Percentiles rank a stretch among this genome's conserved stretches.
phyloP scores from a whole-genome alignment of 1,140 invertebrate genomes.

The Papilio dardanus region DNA sequence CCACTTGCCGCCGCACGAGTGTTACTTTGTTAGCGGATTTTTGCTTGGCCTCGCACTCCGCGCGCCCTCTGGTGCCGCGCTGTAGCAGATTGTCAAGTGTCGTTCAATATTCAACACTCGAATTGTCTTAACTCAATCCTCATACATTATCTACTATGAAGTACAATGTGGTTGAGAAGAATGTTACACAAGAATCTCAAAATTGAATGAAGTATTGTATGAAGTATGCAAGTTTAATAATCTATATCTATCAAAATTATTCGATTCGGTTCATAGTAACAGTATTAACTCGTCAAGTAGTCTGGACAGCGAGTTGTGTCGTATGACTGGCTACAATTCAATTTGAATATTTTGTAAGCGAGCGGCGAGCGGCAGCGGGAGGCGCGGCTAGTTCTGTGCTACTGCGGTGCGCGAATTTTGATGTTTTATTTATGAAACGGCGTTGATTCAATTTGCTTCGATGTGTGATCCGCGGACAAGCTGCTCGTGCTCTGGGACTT shows the following conservation, averaged over 20 bases:
- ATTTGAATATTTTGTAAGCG: conserved; percentile 75
- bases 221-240: background rate
- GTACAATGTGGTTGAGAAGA: background rate
- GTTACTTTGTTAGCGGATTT: conserved; percentile 77
- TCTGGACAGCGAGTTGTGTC: conserved; percentile 49
- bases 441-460: conserved; percentile 62
- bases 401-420: conserved; percentile 46
- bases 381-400: conserved; percentile 53
- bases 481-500: background rate
- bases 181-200: background rate
- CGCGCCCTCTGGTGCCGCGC: conserved; percentile 37
- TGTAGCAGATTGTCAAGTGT: conserved; percentile 37
- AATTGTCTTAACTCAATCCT: conserved; percentile 17
- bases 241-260: no score
- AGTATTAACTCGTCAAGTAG: background rate
- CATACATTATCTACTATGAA: conserved; percentile 4
- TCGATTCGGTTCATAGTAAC: background rate
- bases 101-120: conserved; percentile 9
- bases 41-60: conserved; percentile 47
- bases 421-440: conserved; percentile 68
- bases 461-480: background rate
- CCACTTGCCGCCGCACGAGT: conserved; percentile 71
- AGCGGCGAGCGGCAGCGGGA: conserved; percentile 59
- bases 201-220: background rate
- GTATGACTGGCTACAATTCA: conserved; percentile 62